These are phyloP conservation scores for Hippopotamus amphibius DNA, from an alignment of 2,113 vertebrate genomes.

Conservation along the genomic window DNA sequence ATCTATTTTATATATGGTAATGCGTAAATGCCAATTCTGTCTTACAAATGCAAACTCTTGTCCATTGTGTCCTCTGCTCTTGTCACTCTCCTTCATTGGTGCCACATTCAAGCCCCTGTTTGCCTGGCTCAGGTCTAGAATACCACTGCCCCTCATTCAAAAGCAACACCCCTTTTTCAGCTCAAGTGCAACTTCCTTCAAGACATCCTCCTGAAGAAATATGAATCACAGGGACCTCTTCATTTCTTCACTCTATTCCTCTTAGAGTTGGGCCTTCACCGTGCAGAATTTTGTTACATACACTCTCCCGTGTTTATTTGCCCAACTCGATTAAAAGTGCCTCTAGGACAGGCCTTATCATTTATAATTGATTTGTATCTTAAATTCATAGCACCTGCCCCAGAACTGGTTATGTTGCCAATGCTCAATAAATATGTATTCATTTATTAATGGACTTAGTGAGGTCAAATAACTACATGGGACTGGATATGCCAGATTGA, in stretches of 20 bases:
- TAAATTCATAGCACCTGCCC: background rate
- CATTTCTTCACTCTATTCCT: background rate
- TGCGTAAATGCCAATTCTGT: background rate
- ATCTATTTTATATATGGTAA: background rate
- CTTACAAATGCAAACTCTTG: background rate
- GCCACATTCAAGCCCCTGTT: background rate
- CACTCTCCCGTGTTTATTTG: background rate
- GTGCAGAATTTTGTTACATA: background rate
- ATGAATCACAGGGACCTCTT: background rate
- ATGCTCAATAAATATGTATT: background rate
- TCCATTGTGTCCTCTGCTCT: background rate
- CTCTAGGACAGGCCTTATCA: background rate
- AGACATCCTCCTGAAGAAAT: background rate
- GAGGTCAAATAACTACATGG: background rate
- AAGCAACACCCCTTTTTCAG: background rate
- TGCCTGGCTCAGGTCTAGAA: background rate
- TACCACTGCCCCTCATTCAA: background rate
- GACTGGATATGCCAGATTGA: background rate
- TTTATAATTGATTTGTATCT: background rate
- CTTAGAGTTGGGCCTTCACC: background rate
- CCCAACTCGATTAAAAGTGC: background rate
- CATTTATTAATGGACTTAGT: background rate
- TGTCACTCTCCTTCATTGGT: background rate
- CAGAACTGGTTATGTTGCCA: background rate
- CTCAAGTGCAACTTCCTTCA: background rate